Conservation (phyloP, 2,113 vertebrate genomes). For the Microcebus ravelobensis region DNA sequence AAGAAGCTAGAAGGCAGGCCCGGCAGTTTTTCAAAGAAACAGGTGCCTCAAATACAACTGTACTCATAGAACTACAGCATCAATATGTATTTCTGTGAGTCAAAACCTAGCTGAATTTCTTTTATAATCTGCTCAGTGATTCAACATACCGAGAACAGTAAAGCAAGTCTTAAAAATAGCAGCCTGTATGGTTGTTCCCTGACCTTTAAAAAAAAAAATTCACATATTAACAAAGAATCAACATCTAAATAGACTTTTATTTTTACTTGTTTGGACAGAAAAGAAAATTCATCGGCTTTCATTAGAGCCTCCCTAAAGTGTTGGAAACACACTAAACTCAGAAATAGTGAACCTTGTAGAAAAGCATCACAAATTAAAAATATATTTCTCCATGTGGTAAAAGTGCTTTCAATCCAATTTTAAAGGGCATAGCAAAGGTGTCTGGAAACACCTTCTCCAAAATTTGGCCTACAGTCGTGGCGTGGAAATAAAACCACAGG, state of each 20-base stretch:
- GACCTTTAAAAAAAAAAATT: background rate
- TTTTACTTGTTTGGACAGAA: conserved; percentile 74
- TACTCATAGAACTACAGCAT: no score
- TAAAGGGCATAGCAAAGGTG: conserved; percentile 49
- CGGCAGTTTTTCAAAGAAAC: background rate
- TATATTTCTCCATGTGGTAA: conserved; percentile 80
- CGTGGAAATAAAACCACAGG: background rate
- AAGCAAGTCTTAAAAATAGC: background rate
- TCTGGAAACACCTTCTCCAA: background rate
- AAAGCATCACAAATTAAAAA: conserved; percentile 82
- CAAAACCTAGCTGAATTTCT: background rate
- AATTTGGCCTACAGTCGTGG: conserved; percentile 27
- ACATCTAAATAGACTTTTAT: conserved; percentile 81
- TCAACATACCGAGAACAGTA: background rate
- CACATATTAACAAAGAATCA: conserved; percentile 13
- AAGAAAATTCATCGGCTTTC: conserved; percentile 69
- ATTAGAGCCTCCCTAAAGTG: conserved; percentile 61
- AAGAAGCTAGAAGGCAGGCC: background rate
- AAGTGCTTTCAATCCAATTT: conserved; percentile 70
- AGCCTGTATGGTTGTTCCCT: background rate
- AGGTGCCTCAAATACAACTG: background rate
- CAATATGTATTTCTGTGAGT: rapidly evolving
- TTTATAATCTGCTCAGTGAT: background rate
- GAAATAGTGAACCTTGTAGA: conserved; percentile 73
- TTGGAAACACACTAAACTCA: conserved; percentile 70